These are phyloP conservation scores for Petrocephalus microphthalmus DNA, from an alignment of 2,113 vertebrate genomes.

Conservation along the genomic window DNA sequence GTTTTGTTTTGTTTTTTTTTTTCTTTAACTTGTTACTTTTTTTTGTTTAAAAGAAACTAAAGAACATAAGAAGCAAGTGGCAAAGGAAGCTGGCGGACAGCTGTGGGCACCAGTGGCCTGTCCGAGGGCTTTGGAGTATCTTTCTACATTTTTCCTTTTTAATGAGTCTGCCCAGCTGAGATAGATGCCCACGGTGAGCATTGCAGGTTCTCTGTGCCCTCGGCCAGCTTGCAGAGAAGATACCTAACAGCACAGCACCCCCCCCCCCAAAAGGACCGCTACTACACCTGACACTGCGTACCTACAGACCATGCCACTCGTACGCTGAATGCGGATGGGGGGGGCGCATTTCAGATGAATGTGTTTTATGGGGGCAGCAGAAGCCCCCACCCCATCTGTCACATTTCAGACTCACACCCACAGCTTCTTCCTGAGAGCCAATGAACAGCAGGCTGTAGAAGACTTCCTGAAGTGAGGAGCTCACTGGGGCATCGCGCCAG, in stretches of 20 bases:
- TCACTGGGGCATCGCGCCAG: background rate
- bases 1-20: background rate
- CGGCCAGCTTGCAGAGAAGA: background rate
- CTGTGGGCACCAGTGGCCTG: background rate
- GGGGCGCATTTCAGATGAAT: background rate
- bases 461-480: background rate
- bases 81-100: background rate
- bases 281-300: background rate
- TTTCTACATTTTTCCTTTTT: background rate
- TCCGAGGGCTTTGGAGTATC: background rate
- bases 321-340: background rate
- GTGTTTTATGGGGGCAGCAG: slow-evolving; percentile 1
- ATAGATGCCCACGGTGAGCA: background rate
- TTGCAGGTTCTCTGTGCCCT: background rate
- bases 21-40: background rate
- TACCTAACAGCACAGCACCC: background rate
- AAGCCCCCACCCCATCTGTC: background rate
- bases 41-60: background rate
- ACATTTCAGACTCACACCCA: background rate
- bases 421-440: background rate
- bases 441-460: background rate
- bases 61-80: background rate
- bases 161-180: slow-evolving; percentile 4
- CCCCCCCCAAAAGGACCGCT: background rate
- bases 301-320: background rate